Evolutionary conservation across 2,888 invertebrate genomes (phyloP).

Genomic region (Anodontia alba): DNA sequence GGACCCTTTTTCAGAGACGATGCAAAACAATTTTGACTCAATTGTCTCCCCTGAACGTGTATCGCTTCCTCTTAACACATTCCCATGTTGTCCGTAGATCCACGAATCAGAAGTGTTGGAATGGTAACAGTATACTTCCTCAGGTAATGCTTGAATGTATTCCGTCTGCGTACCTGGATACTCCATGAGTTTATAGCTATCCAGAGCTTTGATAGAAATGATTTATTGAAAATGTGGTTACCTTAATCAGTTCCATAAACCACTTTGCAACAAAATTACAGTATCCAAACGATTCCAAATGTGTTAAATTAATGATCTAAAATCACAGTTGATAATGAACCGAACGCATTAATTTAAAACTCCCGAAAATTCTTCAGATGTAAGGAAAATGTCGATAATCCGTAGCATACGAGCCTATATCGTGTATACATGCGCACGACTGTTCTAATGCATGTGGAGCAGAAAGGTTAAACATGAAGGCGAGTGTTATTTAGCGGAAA

Average conservation of each 20-base stretch:
- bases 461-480: constrained; percentile 13
- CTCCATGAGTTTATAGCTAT: neutral
- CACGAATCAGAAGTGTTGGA: no score
- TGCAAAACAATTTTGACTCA: no score
- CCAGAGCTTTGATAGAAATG: constrained; percentile 7
- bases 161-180: neutral
- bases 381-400: constrained; percentile 6
- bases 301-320: constrained; percentile 14
- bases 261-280: constrained; percentile 14
- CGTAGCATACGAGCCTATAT: constrained; percentile 12
- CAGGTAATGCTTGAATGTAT: neutral
- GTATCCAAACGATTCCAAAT: constrained; percentile 2
- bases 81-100: no score
- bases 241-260: constrained; percentile 13
- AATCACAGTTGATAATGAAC: constrained; percentile 14
- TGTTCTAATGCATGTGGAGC: constrained; percentile 12
- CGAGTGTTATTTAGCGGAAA: constrained; percentile 22
- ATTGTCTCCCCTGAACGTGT: no score
- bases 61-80: no score
- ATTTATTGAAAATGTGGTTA: constrained; percentile 14
- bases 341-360: neutral
- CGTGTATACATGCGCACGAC: constrained; percentile 17
- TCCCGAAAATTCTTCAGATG: neutral
- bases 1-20: no score
- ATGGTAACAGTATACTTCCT: neutral